Conservation (phyloP, 2,113 vertebrate species). For the Leucoraja erinaceus region DNA sequence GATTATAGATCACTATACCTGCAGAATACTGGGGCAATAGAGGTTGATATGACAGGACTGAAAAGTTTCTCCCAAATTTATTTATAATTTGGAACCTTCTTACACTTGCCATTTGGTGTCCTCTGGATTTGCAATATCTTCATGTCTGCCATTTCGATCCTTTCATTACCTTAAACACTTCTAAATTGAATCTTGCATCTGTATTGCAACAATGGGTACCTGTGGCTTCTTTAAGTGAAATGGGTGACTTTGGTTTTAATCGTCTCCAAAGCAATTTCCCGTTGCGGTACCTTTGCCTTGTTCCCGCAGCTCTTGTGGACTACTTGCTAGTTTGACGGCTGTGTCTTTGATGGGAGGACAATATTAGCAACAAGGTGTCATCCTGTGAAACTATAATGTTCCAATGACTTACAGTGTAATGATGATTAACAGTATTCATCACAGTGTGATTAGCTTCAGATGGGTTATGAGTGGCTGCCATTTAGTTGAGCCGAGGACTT, state of each 20-base stretch:
- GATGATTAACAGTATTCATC: not conserved
- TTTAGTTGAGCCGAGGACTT: not conserved
- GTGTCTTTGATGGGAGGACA: not conserved
- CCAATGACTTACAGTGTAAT: not conserved
- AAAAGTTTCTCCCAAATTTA: too few relatives aligned
- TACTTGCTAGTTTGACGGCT: not conserved
- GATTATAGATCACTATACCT: not conserved
- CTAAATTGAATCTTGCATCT: not conserved
- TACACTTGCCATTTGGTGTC: too few relatives aligned
- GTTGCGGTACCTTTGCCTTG: too few relatives aligned
- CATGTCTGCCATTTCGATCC: too few relatives aligned
- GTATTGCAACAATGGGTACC: not conserved
- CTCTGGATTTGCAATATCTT: too few relatives aligned
- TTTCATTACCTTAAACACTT: not conserved
- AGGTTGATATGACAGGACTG: too few relatives aligned
- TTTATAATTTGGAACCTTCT: too few relatives aligned
- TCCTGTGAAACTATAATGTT: not conserved
- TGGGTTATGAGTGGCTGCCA: not conserved
- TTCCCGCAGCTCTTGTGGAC: too few relatives aligned
- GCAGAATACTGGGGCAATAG: too few relatives aligned
- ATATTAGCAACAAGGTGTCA: not conserved
- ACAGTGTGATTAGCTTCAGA: not conserved
- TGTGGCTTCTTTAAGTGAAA: not conserved
- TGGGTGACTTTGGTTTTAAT: not conserved
- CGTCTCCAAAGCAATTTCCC: too few relatives aligned